phyloP scores from a whole-genome alignment of 1,140 invertebrate genomes.

The Paraescarpia echinospica region DNA sequence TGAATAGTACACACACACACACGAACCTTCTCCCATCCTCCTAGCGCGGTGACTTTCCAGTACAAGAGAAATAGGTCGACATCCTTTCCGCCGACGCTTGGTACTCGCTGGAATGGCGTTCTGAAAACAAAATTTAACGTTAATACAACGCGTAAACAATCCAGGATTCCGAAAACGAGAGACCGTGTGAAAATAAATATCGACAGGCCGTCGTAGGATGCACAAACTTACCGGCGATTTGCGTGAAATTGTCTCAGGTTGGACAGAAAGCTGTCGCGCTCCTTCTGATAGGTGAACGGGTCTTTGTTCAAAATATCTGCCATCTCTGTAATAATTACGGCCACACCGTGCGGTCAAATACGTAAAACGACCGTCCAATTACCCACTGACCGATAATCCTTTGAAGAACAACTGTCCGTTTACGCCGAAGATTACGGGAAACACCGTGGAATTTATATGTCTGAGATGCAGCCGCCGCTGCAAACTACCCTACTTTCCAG shows the following conservation, averaged over 20 bases:
- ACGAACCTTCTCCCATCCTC: constrained; percentile 86
- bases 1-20: not conserved
- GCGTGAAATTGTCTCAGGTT: constrained; percentile 83
- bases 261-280: constrained; percentile 74
- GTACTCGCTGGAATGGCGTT: constrained; percentile 73
- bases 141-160: constrained; percentile 7
- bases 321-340: constrained; percentile 41
- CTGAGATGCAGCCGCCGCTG: constrained; percentile 35
- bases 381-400: constrained; percentile 33
- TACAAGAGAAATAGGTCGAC: constrained; percentile 90
- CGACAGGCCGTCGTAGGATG: not conserved
- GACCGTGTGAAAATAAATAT: constrained; percentile 2
- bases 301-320: constrained; percentile 76
- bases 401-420: constrained; percentile 29
- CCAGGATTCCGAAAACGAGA: constrained; percentile 6
- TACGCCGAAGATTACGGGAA: not conserved
- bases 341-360: constrained; percentile 27
- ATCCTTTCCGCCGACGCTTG: constrained; percentile 83
- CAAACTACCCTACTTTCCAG: constrained; percentile 48
- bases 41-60: constrained; percentile 82
- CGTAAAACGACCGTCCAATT: constrained; percentile 29
- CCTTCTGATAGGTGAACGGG: constrained; percentile 70
- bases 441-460: not conserved
- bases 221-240: constrained; percentile 73
- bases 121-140: constrained; percentile 60